These are phyloP conservation scores for Lophura nycthemera DNA, from an alignment of 2,113 vertebrate species.

Conservation along the genomic window DNA sequence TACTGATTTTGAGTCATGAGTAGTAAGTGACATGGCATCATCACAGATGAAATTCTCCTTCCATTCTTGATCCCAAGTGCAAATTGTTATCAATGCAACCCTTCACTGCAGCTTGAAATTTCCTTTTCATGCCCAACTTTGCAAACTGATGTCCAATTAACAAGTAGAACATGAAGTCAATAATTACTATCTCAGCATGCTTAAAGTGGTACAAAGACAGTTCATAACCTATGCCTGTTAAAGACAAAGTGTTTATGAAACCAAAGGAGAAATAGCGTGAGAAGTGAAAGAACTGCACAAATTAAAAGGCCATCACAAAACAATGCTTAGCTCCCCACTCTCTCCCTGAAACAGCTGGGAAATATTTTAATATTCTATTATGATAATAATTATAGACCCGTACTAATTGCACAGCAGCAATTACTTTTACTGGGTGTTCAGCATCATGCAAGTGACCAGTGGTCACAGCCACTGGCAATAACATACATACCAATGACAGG, in stretches of 20 bases:
- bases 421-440: background rate
- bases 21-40: background rate
- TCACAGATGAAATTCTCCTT: background rate
- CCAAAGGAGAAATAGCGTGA: background rate
- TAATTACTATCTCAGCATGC: background rate
- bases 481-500: background rate
- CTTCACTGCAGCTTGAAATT: background rate
- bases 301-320: background rate
- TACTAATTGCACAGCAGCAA: background rate
- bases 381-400: background rate
- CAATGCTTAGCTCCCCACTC: background rate
- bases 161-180: background rate
- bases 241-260: background rate
- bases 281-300: background rate
- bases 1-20: background rate
- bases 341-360: background rate
- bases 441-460: rapidly evolving
- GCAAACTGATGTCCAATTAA: background rate
- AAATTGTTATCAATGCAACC: background rate
- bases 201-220: background rate
- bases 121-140: background rate
- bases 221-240: background rate
- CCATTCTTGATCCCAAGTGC: background rate
- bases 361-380: background rate
- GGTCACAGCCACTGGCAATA: background rate